A percentile compares a stretch with the other conserved stretches of the same genome.
Conservation (phyloP, 2,797 vertebrate genomes). For the Clarias pachynema region DNA sequence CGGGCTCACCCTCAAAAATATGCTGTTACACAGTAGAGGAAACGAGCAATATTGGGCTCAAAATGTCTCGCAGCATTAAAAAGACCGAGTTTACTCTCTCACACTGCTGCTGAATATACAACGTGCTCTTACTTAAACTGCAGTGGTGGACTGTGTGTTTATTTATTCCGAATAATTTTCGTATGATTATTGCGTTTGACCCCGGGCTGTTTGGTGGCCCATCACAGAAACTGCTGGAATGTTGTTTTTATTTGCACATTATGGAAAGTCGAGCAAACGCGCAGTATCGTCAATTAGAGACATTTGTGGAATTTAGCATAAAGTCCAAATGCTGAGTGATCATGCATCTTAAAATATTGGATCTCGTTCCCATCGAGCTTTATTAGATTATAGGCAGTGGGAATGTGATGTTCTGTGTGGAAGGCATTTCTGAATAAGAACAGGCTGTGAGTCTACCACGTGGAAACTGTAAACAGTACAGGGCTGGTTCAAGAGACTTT, state of each 20-base stretch:
- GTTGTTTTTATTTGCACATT: constrained; percentile 11
- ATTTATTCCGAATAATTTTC: neutral
- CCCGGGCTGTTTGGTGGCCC: constrained; percentile 28
- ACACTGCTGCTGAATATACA: neutral
- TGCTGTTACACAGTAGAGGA: too few relatives aligned
- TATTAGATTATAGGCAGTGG: neutral
- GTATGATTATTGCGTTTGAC: neutral
- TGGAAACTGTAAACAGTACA: neutral
- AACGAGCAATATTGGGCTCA: neutral
- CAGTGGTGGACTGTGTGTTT: neutral
- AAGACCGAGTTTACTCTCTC: neutral
- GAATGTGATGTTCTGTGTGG: constrained; percentile 10
- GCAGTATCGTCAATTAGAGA: neutral
- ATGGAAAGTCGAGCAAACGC: neutral
- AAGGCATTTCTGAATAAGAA: constrained; percentile 16
- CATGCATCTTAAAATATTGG: neutral
- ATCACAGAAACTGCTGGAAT: constrained; percentile 5
- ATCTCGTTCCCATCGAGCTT: neutral
- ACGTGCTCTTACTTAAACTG: neutral
- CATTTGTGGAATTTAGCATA: constrained; percentile 23
- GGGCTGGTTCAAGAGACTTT: neutral
- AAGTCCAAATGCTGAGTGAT: constrained; percentile 11
- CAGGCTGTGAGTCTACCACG: constrained; percentile 3
- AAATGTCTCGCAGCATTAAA: neutral
- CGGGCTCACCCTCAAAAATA: neutral